Evolutionary conservation across 2,113 vertebrate species (phyloP), one percentile per base, ranked within the genome.

Genomic region (Mirounga angustirostris): DNA sequence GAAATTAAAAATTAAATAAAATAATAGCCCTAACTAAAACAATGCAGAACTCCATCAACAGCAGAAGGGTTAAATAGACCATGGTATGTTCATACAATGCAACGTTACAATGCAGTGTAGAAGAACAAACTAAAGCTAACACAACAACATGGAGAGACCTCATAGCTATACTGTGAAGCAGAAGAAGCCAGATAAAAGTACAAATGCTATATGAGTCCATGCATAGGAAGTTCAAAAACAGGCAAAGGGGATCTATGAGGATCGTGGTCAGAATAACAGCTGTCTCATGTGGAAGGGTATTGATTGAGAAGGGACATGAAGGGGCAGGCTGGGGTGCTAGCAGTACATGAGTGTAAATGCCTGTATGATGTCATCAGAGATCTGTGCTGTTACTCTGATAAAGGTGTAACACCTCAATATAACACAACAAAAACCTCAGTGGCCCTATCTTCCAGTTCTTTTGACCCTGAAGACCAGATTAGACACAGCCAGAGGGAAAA

Each of bases 401-500:
- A 58, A 63, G 58, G 5, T 73, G 4, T 74, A 88, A 12, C 28
- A 46, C 8, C 4, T 80, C 21, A 61, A 5, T 50, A n/a, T 14
- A 50, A 87, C 89, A 73, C 26, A 85, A 89, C 61, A 74, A 74
- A 91, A 74, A 30, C 22, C 28, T 91, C 9, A 58, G 4, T 95
- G 69, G 33, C 16, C 12, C 16, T 71, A 30, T 61, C 56, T 93
- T 96, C 43, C 14, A 74, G 28, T 93, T 80, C 36, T 40, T 88
- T 84, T 88, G 59, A 82, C 18, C 16, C 24, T 69, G n/a, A 43
- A 63, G 33, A 50, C 33, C n/a, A 26, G 2, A 69, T 93, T 87
- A 91, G 81, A 87, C 26, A 91, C 6, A 93, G 58, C 1, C 28
- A 73, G 83, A 74, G 82, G 82, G 33, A 97, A 96, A 93, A 88